Base-by-base conservation (phyloP, 1,140 invertebrate species). In the Atta cephalotes region DNA sequence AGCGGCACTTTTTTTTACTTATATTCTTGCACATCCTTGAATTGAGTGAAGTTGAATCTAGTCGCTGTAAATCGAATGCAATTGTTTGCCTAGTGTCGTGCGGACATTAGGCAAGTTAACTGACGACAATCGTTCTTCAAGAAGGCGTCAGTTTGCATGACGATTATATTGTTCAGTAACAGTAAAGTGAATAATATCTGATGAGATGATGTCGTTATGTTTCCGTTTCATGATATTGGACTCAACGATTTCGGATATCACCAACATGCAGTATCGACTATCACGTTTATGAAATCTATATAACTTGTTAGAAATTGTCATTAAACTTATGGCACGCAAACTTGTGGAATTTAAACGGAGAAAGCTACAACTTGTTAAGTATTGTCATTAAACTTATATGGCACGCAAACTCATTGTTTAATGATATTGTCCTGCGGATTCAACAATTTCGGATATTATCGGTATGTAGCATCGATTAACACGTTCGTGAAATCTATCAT, bases 31-130 rank as follows among this genome's bases (percentile, higher is more conserved):
- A 39, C n/a, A 72, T n/a, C 16, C 3, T 66, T 66, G 35, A 45
- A 5, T 70, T 21, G 21, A 35, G 7, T 65, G 3, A 16, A 31
- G 10, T 65, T 62, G 60, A 28, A n/a, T 9, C 18, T 14, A 45
- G 12, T 39, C 21, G 21, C 12, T 78, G 12, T 14, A 45, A 62
- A 63, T 78, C 18, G 76, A 45, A 35, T 35, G 14, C 21, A 39
- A 78, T 62, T 49, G 25, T 65, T 56, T 56, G 28, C 21, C 21
- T 35, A 60, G 16, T 60, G 31, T 39, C n/a, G 45, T 25, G 51
- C 51, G 28, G 65, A 9, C 14, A 4, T 21, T 66, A 28, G 60
- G 9, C 1, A 28, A 39, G 62, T 39, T 87, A 87, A 87, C 85
- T 85, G 62, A 31, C 25, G 39, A 28, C 76, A 78, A 45, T 78